Conservation (phyloP, 2,888 invertebrate species). For the Coecobrya sp. region DNA sequence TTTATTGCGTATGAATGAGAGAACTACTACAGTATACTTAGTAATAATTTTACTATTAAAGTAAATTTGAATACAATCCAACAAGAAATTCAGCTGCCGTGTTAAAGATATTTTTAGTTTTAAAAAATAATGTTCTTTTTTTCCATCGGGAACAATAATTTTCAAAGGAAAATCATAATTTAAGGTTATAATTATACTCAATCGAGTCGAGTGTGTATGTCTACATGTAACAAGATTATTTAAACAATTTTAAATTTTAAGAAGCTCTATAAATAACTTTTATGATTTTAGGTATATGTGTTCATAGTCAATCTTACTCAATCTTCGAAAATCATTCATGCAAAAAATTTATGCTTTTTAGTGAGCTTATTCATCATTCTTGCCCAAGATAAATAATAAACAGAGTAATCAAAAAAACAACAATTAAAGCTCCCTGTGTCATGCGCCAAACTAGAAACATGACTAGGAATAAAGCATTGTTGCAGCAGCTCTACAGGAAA, state of each 20-base stretch:
- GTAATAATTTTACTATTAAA: too few relatives aligned
- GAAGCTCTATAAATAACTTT: not conserved
- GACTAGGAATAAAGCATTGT: not conserved
- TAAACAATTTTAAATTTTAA: conserved; percentile 12
- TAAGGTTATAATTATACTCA: too few relatives aligned
- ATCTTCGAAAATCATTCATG: not conserved
- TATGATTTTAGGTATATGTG: not conserved
- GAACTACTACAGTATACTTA: not conserved
- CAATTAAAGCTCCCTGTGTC: not conserved
- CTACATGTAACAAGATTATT: not conserved
- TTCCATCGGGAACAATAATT: not conserved
- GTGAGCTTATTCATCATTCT: conserved; percentile 12
- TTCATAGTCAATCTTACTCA: conserved; percentile 12
- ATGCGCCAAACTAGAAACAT: not conserved
- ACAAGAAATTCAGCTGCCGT: not conserved
- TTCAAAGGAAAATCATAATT: too few relatives aligned
- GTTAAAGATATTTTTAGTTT: not conserved
- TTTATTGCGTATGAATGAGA: not conserved
- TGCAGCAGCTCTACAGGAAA: not conserved
- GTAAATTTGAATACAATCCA: not conserved
- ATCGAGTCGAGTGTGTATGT: too few relatives aligned
- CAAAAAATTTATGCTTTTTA: not conserved
- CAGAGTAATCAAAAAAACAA: not conserved
- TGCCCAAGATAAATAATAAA: not conserved
- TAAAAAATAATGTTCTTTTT: not conserved